Evolutionary conservation across 2,113 vertebrate species (phyloP), one percentile per base, ranked within the genome.

Genomic region (Lophius piscatorius): DNA sequence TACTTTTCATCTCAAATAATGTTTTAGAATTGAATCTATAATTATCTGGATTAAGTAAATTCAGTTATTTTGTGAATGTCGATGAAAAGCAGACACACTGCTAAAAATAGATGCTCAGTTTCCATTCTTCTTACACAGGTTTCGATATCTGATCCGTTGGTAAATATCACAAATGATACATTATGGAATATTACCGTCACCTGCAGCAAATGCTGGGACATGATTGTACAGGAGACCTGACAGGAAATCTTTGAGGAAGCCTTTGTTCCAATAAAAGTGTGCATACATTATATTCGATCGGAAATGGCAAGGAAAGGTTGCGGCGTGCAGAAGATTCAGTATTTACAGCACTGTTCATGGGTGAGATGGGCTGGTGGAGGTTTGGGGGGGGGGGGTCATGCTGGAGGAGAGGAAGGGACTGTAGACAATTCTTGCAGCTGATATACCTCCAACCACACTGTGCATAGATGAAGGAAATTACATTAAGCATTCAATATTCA

Each of bases 401-500:
- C n/a, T n/a, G n/a, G n/a, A n/a, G n/a, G n/a, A n/a, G n/a, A n/a
- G n/a, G n/a, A n/a, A n/a, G n/a, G n/a, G n/a, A n/a, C n/a, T 47
- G 29, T 21, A 17, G 34, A 11, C 16, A 21, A 11, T 23, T 41
- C 28, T 21, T 54, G 47, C 28, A 35, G 4, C 26, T 35, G 51
- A 67, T 36, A 31, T 47, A 35, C 31, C 14, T 17, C 49, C 31
- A n/a, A n/a, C n/a, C 28, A 51, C 29, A 40, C 13, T 13, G 28
- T 66, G 51, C 63, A 49, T 1, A 52, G 38, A 81, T 74, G 46
- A 60, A 74, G 48, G 48, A 82, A 80, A 80, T 78, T 73, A 59
- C 74, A 82, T 85, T 80, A 80, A 28, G 36, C 39, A 82, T 85
- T 82, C 74, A 83, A 74, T 83, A 83, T 78, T 83, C 74, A 78